phyloP scores from a whole-genome alignment of 1,140 invertebrate genomes.

The Drosophila sp. region DNA sequence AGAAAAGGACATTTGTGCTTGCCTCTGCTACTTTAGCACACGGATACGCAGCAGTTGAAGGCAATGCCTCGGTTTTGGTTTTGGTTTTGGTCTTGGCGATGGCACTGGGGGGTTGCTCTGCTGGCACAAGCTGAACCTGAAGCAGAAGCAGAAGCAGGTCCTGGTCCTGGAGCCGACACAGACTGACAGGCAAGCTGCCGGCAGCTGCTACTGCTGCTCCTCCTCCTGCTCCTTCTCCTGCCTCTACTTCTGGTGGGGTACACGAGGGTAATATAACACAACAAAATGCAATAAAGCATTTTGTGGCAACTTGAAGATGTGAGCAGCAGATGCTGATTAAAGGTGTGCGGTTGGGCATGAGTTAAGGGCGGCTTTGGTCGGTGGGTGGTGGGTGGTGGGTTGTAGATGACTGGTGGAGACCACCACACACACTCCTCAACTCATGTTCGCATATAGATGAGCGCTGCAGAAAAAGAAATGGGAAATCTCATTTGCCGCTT shows the following conservation, averaged over 20 bases:
- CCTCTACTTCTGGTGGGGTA: slow-evolving; percentile 45
- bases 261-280: slow-evolving; percentile 82
- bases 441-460: slow-evolving; percentile 38
- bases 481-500: slow-evolving; percentile 77
- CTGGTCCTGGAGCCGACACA: slow-evolving; percentile 33
- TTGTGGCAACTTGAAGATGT: slow-evolving; percentile 82
- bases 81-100: background rate
- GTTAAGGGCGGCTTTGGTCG: slow-evolving; percentile 9
- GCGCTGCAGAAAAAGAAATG: slow-evolving; percentile 44
- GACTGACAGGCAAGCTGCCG: slow-evolving; percentile 64
- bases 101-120: background rate
- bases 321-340: slow-evolving; percentile 83
- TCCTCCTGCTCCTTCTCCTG: background rate
- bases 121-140: background rate
- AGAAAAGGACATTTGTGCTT: slow-evolving; percentile 81
- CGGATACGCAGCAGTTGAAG: slow-evolving; percentile 15
- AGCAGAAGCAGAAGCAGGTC: background rate
- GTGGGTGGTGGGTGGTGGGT: slow-evolving; percentile 3
- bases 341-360: slow-evolving; percentile 72
- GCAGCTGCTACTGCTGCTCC: slow-evolving; percentile 29
- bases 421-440: slow-evolving; percentile 19
- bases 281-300: slow-evolving; percentile 83
- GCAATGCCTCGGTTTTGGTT: slow-evolving; percentile 21
- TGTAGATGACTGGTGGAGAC: slow-evolving; percentile 1
- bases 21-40: slow-evolving; percentile 57